Percentiles rank a stretch among this genome's conserved stretches.
Evolutionary conservation across 2,888 invertebrate genomes (phyloP).

Genomic region (Aporophyla lueneburgensis): DNA sequence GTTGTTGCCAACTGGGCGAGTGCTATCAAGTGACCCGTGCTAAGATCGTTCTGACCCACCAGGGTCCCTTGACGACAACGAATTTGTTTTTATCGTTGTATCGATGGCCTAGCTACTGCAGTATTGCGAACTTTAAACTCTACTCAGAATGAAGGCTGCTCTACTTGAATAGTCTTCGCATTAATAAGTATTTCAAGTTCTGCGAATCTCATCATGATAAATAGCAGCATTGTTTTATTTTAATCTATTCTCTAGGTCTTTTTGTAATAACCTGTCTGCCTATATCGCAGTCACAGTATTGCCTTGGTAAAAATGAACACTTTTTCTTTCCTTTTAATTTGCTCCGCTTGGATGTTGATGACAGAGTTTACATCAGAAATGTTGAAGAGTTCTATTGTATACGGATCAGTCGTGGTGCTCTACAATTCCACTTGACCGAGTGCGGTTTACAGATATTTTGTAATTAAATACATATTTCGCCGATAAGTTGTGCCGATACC

Average conservation of each 20-base stretch:
- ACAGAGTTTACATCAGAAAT: conserved; percentile 8
- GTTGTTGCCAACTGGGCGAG: conserved; percentile 69
- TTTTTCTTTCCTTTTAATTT: conserved; percentile 29
- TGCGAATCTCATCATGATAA: conserved; percentile 46
- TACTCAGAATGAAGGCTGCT: conserved; percentile 26
- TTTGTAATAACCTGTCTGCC: conserved; percentile 29
- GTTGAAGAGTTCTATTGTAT: conserved; percentile 20
- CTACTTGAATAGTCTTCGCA: conserved; percentile 19
- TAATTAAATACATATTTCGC: conserved; percentile 65
- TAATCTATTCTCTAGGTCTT: conserved; percentile 57
- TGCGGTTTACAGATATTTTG: conserved; percentile 53
- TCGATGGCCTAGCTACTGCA: conserved; percentile 16
- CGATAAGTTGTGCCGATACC: conserved; percentile 65
- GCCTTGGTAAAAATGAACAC: conserved; percentile 30
- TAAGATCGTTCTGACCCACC: conserved; percentile 55
- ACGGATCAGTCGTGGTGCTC: conserved; percentile 33
- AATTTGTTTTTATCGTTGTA: conserved; percentile 37
- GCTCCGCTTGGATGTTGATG: conserved; percentile 4
- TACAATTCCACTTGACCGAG: conserved; percentile 48
- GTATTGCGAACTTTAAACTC: conserved; percentile 47
- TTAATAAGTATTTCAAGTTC: conserved; percentile 40
- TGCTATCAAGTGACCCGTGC: conserved; percentile 67
- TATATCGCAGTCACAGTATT: conserved; percentile 26
- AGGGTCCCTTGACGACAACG: conserved; percentile 37
- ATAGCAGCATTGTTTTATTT: conserved; percentile 47